phyloP scores from a whole-genome alignment of 2,888 invertebrate genomes.

The Polia nebulosa region DNA sequence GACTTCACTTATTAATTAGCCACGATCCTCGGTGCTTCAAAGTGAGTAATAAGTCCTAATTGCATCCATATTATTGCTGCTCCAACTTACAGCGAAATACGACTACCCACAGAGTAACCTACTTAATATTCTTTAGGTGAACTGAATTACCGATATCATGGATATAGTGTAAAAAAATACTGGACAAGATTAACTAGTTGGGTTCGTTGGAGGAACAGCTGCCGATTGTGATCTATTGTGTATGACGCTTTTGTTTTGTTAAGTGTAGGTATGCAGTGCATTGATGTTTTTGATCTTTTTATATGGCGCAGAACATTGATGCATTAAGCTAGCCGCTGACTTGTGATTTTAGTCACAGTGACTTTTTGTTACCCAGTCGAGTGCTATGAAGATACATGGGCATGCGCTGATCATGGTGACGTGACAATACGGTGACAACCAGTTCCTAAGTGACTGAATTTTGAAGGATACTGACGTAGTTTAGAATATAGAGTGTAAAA shows the following conservation, averaged over 20 bases:
- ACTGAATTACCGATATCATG: constrained; percentile 52
- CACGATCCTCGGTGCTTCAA: constrained; percentile 15
- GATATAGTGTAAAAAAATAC: constrained; percentile 41
- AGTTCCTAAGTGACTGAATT: no score
- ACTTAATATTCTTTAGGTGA: constrained; percentile 49
- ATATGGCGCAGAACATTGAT: no score
- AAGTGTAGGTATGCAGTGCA: no score
- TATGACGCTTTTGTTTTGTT: background rate
- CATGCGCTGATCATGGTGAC: no score
- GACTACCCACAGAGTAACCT: constrained; percentile 25
- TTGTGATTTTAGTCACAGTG: no score
- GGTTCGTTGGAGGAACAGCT: constrained; percentile 34
- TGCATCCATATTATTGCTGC: constrained; percentile 33
- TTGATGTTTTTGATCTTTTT: no score
- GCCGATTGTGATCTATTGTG: constrained; percentile 42
- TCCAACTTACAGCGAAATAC: constrained; percentile 3
- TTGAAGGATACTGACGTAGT: no score
- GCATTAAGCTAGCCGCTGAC: no score
- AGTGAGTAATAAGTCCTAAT: constrained; percentile 51
- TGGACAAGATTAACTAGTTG: constrained; percentile 34
- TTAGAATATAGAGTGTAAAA: no score
- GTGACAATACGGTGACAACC: no score
- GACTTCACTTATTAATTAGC: constrained; percentile 26
- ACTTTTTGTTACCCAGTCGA: no score
- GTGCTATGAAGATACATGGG: no score